phyloP scores from a whole-genome alignment of 2,888 invertebrate species.

The Orthonychiurus folsomi region DNA sequence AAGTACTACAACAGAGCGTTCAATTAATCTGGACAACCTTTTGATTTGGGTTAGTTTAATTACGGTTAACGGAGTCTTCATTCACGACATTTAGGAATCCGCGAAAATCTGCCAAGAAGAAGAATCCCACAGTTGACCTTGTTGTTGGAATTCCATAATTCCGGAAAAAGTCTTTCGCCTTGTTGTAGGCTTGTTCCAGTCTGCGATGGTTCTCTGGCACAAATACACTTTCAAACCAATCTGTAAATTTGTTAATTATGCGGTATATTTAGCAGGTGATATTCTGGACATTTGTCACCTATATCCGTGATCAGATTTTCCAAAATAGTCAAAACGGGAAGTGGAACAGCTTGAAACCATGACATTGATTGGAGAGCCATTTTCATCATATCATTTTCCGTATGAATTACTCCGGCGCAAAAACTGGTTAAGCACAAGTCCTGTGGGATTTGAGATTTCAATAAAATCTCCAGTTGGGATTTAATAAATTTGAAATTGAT shows the following conservation, averaged over 20 bases:
- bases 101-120: conserved; percentile 18
- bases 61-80: not conserved
- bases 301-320: conserved; percentile 20
- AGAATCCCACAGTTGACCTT: conserved; percentile 28
- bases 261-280: no score
- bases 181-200: conserved; percentile 18
- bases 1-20: not conserved
- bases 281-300: no score
- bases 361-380: conserved; percentile 16
- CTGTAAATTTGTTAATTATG: conserved; percentile 17
- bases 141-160: conserved; percentile 22
- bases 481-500: not conserved
- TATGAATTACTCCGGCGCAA: conserved; percentile 28
- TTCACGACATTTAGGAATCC: not conserved
- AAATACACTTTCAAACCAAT: conserved; percentile 29
- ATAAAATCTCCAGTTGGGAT: no score
- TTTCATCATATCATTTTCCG: conserved; percentile 21
- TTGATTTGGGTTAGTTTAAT: no score
- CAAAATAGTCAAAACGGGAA: conserved; percentile 24
- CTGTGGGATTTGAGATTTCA: no score
- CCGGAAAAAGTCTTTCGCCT: conserved; percentile 17
- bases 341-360: conserved; percentile 25
- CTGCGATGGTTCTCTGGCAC: conserved; percentile 23
- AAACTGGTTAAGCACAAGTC: conserved; percentile 30
- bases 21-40: no score